These are phyloP conservation scores for Coendou prehensilis DNA, from an alignment of 2,797 vertebrate species.

Conservation along the genomic window DNA sequence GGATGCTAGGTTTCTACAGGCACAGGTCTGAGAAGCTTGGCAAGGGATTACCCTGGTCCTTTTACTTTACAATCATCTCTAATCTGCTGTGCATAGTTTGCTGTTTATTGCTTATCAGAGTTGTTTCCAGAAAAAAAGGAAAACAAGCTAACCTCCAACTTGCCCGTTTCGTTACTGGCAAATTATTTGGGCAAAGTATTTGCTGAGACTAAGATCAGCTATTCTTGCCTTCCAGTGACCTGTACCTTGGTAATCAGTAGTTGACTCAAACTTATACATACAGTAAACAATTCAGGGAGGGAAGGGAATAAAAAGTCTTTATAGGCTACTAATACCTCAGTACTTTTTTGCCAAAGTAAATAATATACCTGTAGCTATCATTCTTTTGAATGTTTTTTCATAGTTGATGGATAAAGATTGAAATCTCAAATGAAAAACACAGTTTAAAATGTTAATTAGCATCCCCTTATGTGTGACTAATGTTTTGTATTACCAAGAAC, in stretches of 20 bases:
- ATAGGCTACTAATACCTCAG: neutral
- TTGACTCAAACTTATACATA: neutral
- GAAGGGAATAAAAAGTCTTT: neutral
- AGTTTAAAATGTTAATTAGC: slow-evolving; percentile 9
- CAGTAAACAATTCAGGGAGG: neutral
- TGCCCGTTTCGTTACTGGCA: neutral
- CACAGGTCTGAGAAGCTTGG: neutral
- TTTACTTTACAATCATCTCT: neutral
- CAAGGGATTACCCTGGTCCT: neutral
- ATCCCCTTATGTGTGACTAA: neutral
- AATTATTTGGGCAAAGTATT: neutral
- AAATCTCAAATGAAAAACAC: slow-evolving; percentile 36
- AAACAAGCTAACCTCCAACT: neutral
- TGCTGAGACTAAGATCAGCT: neutral
- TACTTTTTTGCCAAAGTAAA: slow-evolving; percentile 4
- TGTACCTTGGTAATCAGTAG: neutral
- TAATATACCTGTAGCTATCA: neutral
- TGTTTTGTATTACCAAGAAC: neutral
- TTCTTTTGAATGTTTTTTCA: slow-evolving; percentile 40
- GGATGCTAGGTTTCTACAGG: neutral
- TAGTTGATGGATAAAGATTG: slow-evolving; percentile 33
- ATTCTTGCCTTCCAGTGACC: neutral
- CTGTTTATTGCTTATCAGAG: neutral
- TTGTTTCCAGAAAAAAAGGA: neutral
- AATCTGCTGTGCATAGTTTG: neutral